Evolutionary conservation across 2,888 invertebrate species (phyloP).

Genomic region (Camptogramma bilineatum): DNA sequence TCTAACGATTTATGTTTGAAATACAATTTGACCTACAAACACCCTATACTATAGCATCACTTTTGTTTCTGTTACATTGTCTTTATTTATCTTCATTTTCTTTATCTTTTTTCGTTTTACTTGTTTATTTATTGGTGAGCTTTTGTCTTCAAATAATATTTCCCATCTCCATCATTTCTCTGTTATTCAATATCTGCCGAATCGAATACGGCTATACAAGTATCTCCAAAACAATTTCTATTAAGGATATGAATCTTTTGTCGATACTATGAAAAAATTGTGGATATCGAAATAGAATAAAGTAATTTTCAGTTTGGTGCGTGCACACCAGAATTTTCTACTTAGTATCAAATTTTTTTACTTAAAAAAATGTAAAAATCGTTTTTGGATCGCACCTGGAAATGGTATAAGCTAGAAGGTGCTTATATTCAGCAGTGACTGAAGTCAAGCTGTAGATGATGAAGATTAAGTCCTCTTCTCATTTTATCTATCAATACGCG

Average conservation of each 20-base stretch:
- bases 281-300: background rate
- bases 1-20: too few species aligned
- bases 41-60: background rate
- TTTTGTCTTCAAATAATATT: background rate
- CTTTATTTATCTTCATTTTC: too few species aligned
- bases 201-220: background rate
- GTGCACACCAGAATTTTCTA: too few species aligned
- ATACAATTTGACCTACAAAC: too few species aligned
- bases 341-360: too few species aligned
- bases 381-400: too few species aligned
- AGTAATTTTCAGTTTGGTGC: background rate
- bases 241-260: background rate
- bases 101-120: too few species aligned
- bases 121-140: background rate
- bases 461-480: background rate
- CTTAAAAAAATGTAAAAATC: too few species aligned
- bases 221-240: background rate
- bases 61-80: background rate
- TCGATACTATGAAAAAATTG: background rate
- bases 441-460: background rate
- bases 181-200: conserved; percentile 1
- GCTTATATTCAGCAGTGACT: too few species aligned
- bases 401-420: too few species aligned
- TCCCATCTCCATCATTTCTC: background rate
- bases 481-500: background rate